phyloP scores from a whole-genome alignment of 2,888 invertebrate species.

The Ochlodes sylvanus region DNA sequence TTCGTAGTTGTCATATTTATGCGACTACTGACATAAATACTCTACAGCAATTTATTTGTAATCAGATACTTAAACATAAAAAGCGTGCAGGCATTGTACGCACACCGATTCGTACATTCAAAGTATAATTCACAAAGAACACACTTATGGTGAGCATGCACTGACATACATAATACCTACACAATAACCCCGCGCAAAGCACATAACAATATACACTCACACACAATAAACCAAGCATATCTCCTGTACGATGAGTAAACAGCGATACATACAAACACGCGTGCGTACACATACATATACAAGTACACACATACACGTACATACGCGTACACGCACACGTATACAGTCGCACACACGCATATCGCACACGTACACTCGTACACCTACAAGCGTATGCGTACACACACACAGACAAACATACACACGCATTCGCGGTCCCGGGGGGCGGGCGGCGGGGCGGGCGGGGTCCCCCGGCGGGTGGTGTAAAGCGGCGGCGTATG shows the following conservation, averaged over 20 bases:
- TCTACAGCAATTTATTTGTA: no score
- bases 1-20: not conserved
- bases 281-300: not conserved
- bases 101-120: no score
- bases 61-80: no score
- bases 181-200: no score
- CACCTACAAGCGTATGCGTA: not conserved
- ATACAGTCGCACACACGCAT: not conserved
- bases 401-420: not conserved
- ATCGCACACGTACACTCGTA: not conserved
- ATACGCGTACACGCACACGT: not conserved
- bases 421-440: conserved; percentile 5
- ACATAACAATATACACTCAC: no score
- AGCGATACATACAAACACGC: no score
- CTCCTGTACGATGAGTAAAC: no score
- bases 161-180: no score
- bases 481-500: conserved; percentile 55
- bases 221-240: no score
- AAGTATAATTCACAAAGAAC: no score
- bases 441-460: not conserved
- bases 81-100: not conserved
- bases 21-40: no score
- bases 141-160: no score
- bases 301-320: not conserved
- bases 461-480: conserved; percentile 42